phyloP scores from a whole-genome alignment of 1,140 invertebrate genomes.

The Aphis gossypii region DNA sequence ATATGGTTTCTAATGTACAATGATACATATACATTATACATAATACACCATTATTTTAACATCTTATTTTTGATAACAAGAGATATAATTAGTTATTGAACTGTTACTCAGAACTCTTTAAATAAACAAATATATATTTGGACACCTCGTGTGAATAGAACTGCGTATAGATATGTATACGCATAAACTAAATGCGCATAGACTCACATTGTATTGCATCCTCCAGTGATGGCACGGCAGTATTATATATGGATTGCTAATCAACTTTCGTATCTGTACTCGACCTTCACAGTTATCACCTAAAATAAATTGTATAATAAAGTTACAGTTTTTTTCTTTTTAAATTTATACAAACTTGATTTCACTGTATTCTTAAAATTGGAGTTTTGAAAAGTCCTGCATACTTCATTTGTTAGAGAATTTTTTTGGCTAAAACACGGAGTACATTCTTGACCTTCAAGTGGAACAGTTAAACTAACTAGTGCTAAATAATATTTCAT shows the following conservation, averaged over 20 bases:
- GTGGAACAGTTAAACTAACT: constrained; percentile 15
- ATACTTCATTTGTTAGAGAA: constrained; percentile 10
- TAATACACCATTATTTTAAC: neutral
- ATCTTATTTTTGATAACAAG: neutral
- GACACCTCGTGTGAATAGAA: neutral
- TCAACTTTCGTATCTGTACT: neutral
- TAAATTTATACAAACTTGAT: neutral
- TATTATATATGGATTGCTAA: constrained; percentile 19
- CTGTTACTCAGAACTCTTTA: neutral
- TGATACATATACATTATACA: too few species aligned
- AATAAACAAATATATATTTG: neutral
- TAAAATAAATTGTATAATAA: neutral
- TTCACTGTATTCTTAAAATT: constrained; percentile 12
- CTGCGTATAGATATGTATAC: too few species aligned
- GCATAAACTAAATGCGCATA: neutral
- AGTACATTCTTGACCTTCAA: neutral
- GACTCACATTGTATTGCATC: constrained; percentile 56
- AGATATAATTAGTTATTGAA: neutral
- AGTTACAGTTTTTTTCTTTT: neutral
- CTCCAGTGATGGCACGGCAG: constrained; percentile 44
- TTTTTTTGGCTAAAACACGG: constrained; percentile 11
- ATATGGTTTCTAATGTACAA: neutral
- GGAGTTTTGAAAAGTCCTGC: neutral
- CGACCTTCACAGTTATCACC: constrained; percentile 39
- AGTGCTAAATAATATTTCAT: constrained; percentile 1